Evolutionary conservation across 2,113 vertebrate genomes (phyloP).

Genomic region (Lamprotornis superbus): DNA sequence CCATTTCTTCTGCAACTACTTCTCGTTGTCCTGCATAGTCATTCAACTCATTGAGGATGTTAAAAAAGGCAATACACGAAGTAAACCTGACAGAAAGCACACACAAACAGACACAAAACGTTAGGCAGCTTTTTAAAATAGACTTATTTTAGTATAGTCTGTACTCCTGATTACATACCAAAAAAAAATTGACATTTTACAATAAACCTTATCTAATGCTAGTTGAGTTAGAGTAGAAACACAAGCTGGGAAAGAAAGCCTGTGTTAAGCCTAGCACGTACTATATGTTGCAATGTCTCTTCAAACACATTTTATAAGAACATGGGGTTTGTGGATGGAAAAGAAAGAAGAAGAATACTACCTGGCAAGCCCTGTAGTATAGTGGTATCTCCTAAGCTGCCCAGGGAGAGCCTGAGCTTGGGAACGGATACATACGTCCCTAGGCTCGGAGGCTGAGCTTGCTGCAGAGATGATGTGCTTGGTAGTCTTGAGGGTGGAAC

Average conservation of each 20-base stretch:
- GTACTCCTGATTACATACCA: background rate
- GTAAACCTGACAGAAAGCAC: slow-evolving; percentile 85
- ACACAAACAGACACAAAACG: slow-evolving; percentile 15
- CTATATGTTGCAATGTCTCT: slow-evolving; percentile 5
- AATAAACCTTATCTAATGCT: slow-evolving; percentile 19
- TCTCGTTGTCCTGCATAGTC: slow-evolving; percentile 97
- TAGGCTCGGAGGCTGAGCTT: slow-evolving; percentile 73
- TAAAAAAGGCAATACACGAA: slow-evolving; percentile 92
- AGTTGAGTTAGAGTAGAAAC: slow-evolving; percentile 15
- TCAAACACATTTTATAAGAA: slow-evolving; percentile 55
- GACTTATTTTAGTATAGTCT: background rate
- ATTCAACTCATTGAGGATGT: slow-evolving; percentile 93
- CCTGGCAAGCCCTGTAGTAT: slow-evolving; percentile 73
- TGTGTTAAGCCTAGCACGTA: slow-evolving; percentile 16
- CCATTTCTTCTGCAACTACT: slow-evolving; percentile 98
- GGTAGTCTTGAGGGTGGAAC: slow-evolving; percentile 69
- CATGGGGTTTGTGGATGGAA: slow-evolving; percentile 58
- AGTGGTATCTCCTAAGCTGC: slow-evolving; percentile 74
- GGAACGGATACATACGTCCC: slow-evolving; percentile 66
- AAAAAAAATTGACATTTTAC: background rate
- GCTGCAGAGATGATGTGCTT: slow-evolving; percentile 74
- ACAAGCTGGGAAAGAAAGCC: slow-evolving; percentile 39
- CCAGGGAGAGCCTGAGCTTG: slow-evolving; percentile 72
- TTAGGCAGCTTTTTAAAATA: background rate
- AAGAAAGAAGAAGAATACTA: slow-evolving; percentile 75